Evolutionary conservation across 2,113 vertebrate species (phyloP).

Genomic region (Diglossa brunneiventris): DNA sequence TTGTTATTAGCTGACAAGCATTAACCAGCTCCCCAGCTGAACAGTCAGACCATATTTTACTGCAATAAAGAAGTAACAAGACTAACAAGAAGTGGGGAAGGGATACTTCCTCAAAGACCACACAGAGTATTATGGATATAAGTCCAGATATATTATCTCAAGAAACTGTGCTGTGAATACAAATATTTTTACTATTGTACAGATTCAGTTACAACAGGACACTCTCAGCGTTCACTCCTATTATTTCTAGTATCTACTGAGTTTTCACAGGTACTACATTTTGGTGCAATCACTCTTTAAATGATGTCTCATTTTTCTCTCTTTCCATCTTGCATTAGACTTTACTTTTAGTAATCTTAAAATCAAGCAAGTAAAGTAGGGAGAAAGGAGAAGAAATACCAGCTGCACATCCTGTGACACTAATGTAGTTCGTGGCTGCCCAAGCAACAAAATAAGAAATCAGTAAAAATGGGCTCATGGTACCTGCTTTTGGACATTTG

Average conservation of each 20-base stretch:
- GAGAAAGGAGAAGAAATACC: neutral
- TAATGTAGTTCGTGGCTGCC: neutral
- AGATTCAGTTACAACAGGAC: neutral
- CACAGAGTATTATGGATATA: neutral
- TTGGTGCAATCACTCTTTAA: neutral
- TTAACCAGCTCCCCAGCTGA: neutral
- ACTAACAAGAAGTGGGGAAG: neutral
- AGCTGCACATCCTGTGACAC: neutral
- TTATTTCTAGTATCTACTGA: neutral
- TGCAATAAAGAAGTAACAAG: neutral
- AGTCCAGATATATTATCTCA: neutral
- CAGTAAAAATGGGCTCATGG: neutral
- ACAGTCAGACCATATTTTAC: neutral
- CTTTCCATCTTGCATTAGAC: neutral
- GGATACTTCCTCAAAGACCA: neutral
- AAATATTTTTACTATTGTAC: neutral
- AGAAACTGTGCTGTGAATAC: neutral
- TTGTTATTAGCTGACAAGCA: neutral
- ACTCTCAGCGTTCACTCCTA: neutral
- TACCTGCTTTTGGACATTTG: slow-evolving; percentile 64
- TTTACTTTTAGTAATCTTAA: neutral
- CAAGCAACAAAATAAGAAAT: neutral
- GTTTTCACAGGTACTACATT: neutral
- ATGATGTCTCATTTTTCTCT: neutral
- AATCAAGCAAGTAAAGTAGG: neutral